phyloP scores from a whole-genome alignment of 2,888 invertebrate species.

The Leistus spinibarbis region DNA sequence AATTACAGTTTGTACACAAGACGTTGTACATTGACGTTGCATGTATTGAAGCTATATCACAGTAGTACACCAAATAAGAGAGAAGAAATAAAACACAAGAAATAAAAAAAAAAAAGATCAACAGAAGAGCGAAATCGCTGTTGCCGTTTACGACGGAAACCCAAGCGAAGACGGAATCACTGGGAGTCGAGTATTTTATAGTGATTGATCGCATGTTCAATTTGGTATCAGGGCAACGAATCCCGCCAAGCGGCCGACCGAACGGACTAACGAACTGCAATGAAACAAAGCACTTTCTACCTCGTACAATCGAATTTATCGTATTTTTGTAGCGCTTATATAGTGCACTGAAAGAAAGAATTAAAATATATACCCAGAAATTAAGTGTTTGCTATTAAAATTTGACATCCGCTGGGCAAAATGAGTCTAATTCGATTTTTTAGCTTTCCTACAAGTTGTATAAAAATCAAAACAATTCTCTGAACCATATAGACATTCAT shows the following conservation, averaged over 20 bases:
- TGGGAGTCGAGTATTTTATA: conserved; percentile 16
- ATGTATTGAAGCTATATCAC: neutral
- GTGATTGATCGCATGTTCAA: conserved; percentile 34
- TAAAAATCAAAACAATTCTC: too few species aligned
- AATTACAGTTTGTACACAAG: neutral
- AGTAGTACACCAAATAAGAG: neutral
- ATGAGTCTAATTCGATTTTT: too few species aligned
- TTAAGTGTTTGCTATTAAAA: too few species aligned
- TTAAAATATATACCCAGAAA: too few species aligned
- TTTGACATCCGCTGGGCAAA: too few species aligned
- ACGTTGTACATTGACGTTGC: too few species aligned
- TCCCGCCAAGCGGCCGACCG: conserved; percentile 20
- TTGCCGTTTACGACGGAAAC: neutral
- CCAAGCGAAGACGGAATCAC: neutral
- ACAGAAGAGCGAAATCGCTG: neutral
- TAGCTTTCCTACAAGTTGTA: too few species aligned
- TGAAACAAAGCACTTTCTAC: neutral
- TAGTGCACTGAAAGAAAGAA: neutral
- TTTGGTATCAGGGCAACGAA: conserved; percentile 26
- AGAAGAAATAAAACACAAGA: neutral
- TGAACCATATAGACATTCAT: too few species aligned
- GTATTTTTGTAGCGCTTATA: neutral
- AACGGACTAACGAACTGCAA: conserved; percentile 24
- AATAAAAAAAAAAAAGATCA: neutral
- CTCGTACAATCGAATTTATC: neutral